Percentiles rank a stretch among this genome's conserved stretches.
Conservation (phyloP, 2,888 invertebrate species). For the Cantharis lateralis region DNA sequence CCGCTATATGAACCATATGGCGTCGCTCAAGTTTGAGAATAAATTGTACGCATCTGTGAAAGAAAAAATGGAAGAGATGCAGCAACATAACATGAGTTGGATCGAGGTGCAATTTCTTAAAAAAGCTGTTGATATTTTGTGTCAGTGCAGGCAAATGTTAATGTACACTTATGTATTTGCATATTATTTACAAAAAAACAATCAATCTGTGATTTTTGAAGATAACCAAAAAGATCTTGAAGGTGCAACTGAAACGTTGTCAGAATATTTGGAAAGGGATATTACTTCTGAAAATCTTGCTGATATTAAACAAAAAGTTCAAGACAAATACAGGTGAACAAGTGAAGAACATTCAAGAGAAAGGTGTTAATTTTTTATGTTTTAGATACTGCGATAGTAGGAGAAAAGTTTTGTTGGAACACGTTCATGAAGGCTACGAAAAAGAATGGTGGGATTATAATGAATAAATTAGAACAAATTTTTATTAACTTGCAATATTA, state of each 20-base stretch:
- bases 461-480: slow-evolving; percentile 62
- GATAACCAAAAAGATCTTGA: slow-evolving; percentile 98
- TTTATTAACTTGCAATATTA: not conserved
- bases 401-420: slow-evolving; percentile 92
- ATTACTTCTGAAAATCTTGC: slow-evolving; percentile 96
- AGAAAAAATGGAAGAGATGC: slow-evolving; percentile 99
- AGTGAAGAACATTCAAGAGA: not conserved
- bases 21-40: slow-evolving; percentile 95
- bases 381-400: slow-evolving; percentile 96
- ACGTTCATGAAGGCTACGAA: slow-evolving; percentile 98
- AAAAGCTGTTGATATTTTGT: slow-evolving; percentile 95
- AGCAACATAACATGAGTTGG: slow-evolving; percentile 99
- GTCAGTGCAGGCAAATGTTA: slow-evolving; percentile 94
- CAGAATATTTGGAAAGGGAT: slow-evolving; percentile 97
- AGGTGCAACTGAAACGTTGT: slow-evolving; percentile 94
- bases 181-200: slow-evolving; percentile 96
- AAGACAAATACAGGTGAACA: slow-evolving; percentile 91
- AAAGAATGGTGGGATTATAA: slow-evolving; percentile 98
- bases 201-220: slow-evolving; percentile 98
- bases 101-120: slow-evolving; percentile 99
- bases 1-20: slow-evolving; percentile 99
- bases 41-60: slow-evolving; percentile 95
- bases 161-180: slow-evolving; percentile 99
- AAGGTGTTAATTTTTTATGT: slow-evolving; percentile 29
- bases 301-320: slow-evolving; percentile 98